These are phyloP conservation scores for Piaya cayana DNA, from an alignment of 2,113 vertebrate genomes.

Conservation along the genomic window DNA sequence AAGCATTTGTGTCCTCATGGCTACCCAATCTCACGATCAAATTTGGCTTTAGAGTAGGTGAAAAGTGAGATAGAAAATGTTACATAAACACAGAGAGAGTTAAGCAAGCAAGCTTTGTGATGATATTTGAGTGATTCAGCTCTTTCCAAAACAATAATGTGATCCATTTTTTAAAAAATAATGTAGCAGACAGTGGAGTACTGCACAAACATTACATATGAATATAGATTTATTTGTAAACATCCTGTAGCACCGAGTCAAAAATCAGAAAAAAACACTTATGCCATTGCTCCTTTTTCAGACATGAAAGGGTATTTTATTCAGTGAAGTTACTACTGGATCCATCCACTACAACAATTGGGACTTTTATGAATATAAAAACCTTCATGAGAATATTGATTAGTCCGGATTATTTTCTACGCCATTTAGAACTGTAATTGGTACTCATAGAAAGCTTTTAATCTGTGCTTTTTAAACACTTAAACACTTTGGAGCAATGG, in stretches of 20 bases:
- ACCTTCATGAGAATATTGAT: constrained; percentile 49
- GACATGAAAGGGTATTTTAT: constrained; percentile 45
- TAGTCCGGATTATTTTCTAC: constrained; percentile 63
- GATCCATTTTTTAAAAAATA: accelerated
- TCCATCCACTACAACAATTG: constrained; percentile 35
- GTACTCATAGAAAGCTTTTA: constrained; percentile 35
- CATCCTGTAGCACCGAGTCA: neutral
- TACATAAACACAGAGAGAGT: neutral
- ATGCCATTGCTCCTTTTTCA: constrained; percentile 10
- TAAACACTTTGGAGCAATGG: constrained; percentile 21
- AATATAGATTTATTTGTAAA: neutral
- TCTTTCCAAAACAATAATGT: neutral
- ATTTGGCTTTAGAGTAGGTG: neutral
- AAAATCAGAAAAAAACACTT: neutral
- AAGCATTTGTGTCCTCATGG: neutral
- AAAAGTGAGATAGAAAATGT: neutral
- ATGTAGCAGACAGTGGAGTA: neutral
- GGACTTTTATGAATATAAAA: constrained; percentile 40
- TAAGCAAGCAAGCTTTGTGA: neutral
- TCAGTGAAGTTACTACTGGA: constrained; percentile 38
- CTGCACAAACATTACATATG: neutral
- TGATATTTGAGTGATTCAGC: neutral
- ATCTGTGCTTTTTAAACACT: constrained; percentile 50
- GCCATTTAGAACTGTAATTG: constrained; percentile 53
- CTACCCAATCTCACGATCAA: neutral